A percentile compares a stretch with the other conserved stretches of the same genome.
Evolutionary conservation across 1,140 invertebrate genomes (phyloP).

Genomic region (Drosophila asahinai): DNA sequence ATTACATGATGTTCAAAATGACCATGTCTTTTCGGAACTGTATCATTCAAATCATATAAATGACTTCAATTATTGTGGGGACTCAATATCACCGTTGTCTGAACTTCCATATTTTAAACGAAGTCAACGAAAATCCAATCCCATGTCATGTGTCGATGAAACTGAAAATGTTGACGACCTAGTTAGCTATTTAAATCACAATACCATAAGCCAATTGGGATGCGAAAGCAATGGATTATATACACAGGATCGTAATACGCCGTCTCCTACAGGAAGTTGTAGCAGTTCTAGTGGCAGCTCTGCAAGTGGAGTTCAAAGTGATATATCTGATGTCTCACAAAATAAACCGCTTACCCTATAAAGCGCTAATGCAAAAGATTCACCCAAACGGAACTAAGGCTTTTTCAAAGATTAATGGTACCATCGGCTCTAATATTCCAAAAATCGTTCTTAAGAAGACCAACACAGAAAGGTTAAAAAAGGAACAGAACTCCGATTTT

Average conservation of each 20-base stretch:
- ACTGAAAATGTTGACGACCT: slow-evolving; percentile 45
- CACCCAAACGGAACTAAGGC: slow-evolving; percentile 70
- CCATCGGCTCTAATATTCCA: slow-evolving; percentile 54
- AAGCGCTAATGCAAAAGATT: slow-evolving; percentile 85
- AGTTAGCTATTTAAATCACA: slow-evolving; percentile 58
- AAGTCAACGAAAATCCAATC: not conserved
- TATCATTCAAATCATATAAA: slow-evolving; percentile 17
- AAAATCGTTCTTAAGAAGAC: slow-evolving; percentile 84
- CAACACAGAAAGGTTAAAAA: slow-evolving; percentile 40
- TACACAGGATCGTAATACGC: slow-evolving; percentile 58
- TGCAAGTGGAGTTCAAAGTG: slow-evolving; percentile 74
- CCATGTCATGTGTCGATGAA: slow-evolving; percentile 8
- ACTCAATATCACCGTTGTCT: slow-evolving; percentile 25
- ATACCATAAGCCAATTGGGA: slow-evolving; percentile 38
- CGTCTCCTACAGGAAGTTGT: slow-evolving; percentile 75
- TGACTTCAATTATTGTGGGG: slow-evolving; percentile 53
- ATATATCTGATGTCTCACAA: slow-evolving; percentile 53
- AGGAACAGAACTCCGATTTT: not conserved
- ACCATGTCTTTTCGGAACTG: slow-evolving; percentile 38
- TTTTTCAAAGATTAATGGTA: slow-evolving; percentile 48
- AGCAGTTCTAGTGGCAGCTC: slow-evolving; percentile 63
- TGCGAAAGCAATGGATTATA: slow-evolving; percentile 38
- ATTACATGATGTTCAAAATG: slow-evolving; percentile 27
- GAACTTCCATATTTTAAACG: slow-evolving; percentile 8
- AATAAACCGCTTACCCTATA: slow-evolving; percentile 66